phyloP scores from a whole-genome alignment of 2,797 vertebrate species.

The Aphelocoma californica region DNA sequence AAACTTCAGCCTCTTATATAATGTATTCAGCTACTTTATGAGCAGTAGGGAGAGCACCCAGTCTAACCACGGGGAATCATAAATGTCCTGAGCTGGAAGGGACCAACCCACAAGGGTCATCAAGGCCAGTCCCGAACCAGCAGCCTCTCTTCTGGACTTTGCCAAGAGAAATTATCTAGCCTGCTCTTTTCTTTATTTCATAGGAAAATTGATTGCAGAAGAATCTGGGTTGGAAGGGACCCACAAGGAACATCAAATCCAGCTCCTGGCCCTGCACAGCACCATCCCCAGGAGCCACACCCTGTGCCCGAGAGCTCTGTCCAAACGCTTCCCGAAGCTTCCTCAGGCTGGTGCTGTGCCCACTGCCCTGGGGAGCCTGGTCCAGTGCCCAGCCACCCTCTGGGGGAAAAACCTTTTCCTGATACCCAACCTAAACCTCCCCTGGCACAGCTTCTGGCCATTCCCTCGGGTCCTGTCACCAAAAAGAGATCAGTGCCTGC shows the following conservation, averaged over 20 bases:
- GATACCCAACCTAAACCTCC: background rate
- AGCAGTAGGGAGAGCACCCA: background rate
- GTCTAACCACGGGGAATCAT: too few relatives aligned
- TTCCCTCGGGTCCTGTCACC: background rate
- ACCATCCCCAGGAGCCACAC: too few relatives aligned
- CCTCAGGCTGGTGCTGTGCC: background rate
- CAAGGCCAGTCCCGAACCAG: background rate
- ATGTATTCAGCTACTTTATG: background rate
- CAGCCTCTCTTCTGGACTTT: background rate
- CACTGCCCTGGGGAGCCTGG: background rate
- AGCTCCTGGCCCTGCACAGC: background rate
- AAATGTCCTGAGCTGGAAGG: background rate
- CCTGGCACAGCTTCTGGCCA: background rate
- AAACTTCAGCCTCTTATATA: background rate
- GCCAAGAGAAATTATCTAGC: background rate
- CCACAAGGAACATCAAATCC: too few relatives aligned
- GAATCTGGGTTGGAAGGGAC: background rate
- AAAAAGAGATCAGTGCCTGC: background rate
- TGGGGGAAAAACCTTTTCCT: background rate
- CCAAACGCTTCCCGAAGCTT: background rate
- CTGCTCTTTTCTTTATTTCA: background rate
- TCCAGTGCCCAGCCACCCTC: background rate
- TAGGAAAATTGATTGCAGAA: background rate
- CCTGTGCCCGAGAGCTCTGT: rapidly evolving
- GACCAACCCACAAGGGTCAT: background rate